A percentile compares a stretch with the other conserved stretches of the same genome.
phyloP scores from a whole-genome alignment of 2,113 vertebrate species.

The Merops nubicus region DNA sequence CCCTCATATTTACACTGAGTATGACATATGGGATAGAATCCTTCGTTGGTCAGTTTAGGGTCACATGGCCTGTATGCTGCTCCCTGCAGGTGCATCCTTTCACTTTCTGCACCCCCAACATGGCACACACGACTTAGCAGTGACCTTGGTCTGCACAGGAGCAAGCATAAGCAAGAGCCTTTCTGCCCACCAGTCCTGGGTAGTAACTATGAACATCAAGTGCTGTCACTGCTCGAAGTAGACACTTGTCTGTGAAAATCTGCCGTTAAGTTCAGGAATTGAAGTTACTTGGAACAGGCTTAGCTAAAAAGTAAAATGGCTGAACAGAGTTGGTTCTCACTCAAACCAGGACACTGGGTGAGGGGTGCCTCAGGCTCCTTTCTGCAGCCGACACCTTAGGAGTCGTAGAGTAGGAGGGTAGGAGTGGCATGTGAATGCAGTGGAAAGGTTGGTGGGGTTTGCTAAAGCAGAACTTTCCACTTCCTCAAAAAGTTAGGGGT shows the following conservation, averaged over 20 bases:
- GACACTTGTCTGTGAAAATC: too few relatives aligned
- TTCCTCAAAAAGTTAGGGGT: neutral
- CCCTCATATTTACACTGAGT: neutral
- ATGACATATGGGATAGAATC: neutral
- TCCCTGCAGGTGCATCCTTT: neutral
- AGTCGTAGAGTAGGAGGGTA: neutral
- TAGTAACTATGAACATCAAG: too few relatives aligned
- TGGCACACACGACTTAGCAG: neutral
- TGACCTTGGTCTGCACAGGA: neutral
- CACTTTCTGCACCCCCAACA: neutral
- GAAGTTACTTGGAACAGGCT: too few relatives aligned
- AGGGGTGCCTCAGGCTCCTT: accelerated
- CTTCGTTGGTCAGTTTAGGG: neutral
- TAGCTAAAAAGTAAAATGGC: too few relatives aligned
- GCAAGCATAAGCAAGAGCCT: neutral
- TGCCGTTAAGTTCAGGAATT: too few relatives aligned
- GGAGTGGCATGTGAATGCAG: neutral
- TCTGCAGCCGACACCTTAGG: neutral
- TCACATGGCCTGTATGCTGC: neutral
- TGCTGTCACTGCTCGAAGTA: too few relatives aligned
- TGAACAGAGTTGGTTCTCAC: too few relatives aligned
- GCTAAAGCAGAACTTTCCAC: neutral
- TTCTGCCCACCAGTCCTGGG: neutral
- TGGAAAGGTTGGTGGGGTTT: neutral
- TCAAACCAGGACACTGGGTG: too few relatives aligned